Evolutionary conservation across 2,113 vertebrate genomes (phyloP).

Genomic region (Cepphus grylle): DNA sequence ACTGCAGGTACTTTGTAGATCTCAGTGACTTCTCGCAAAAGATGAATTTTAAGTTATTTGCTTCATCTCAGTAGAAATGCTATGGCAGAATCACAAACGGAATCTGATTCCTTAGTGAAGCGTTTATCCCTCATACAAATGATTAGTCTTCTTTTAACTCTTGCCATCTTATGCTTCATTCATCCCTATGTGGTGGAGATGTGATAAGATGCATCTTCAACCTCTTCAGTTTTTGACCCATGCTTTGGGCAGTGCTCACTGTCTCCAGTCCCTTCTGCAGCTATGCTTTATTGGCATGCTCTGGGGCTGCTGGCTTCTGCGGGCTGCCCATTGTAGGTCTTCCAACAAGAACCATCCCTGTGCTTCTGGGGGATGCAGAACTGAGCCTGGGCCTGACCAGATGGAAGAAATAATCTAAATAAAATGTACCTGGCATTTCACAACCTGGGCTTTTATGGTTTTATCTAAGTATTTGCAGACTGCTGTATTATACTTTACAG

Average conservation of each 20-base stretch:
- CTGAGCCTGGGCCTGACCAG: not conserved
- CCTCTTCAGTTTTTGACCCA: not conserved
- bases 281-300: not conserved
- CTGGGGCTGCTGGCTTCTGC: not conserved
- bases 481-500: not conserved
- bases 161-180: accelerated
- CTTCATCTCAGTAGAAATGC: not conserved
- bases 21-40: not conserved
- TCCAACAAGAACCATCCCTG: not conserved
- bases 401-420: not conserved
- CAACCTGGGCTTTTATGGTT: not conserved
- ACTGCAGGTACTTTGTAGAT: not conserved
- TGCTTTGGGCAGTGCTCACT: not conserved
- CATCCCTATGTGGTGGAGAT: not conserved
- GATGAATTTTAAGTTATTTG: not conserved
- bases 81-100: not conserved
- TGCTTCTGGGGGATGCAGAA: not conserved
- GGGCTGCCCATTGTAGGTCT: not conserved
- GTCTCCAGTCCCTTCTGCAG: not conserved
- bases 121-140: not conserved
- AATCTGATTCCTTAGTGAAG: not conserved
- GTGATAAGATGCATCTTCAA: not conserved
- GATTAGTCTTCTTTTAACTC: not conserved
- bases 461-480: not conserved
- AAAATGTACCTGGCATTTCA: not conserved